Percentiles rank a stretch among this genome's conserved stretches.
Conservation (phyloP, 2,113 vertebrate species). For the Mastomys coucha region DNA sequence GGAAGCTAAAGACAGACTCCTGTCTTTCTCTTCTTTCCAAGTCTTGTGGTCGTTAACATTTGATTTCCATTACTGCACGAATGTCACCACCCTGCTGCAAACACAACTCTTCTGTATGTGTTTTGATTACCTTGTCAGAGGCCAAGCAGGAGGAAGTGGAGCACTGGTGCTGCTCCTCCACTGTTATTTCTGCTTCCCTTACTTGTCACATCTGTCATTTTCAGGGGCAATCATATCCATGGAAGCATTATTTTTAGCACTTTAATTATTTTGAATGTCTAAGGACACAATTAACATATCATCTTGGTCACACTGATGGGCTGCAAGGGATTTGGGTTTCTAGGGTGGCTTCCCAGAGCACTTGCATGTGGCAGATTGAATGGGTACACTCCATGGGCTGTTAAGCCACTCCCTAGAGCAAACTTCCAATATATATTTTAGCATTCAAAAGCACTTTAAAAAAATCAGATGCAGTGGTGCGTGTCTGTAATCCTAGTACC, state of each 20-base stretch:
- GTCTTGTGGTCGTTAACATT: slow-evolving; percentile 48
- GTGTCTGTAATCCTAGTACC: neutral
- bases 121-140: slow-evolving; percentile 76
- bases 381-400: neutral
- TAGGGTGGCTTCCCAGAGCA: slow-evolving; percentile 9
- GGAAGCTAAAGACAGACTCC: slow-evolving; percentile 4
- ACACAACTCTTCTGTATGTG: slow-evolving; percentile 44
- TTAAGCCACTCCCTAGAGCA: slow-evolving; percentile 37
- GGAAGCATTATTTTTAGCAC: slow-evolving; percentile 74
- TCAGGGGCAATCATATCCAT: slow-evolving; percentile 67
- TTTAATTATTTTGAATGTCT: slow-evolving; percentile 72
- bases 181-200: slow-evolving; percentile 74
- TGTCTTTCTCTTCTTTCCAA: slow-evolving; percentile 61
- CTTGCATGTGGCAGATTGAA: slow-evolving; percentile 16
- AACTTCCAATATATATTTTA: slow-evolving; percentile 21
- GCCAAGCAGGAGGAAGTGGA: slow-evolving; percentile 40
- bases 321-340: slow-evolving; percentile 1
- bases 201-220: slow-evolving; percentile 74
- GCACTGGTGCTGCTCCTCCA: slow-evolving; percentile 21
- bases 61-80: slow-evolving; percentile 58
- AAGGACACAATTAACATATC: slow-evolving; percentile 71
- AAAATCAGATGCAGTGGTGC: neutral
- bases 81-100: slow-evolving; percentile 38
- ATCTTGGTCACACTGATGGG: slow-evolving; percentile 57
- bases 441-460: slow-evolving; percentile 24